Evolutionary conservation across 2,113 vertebrate species (phyloP).

Genomic region (Oceanites oceanicus): DNA sequence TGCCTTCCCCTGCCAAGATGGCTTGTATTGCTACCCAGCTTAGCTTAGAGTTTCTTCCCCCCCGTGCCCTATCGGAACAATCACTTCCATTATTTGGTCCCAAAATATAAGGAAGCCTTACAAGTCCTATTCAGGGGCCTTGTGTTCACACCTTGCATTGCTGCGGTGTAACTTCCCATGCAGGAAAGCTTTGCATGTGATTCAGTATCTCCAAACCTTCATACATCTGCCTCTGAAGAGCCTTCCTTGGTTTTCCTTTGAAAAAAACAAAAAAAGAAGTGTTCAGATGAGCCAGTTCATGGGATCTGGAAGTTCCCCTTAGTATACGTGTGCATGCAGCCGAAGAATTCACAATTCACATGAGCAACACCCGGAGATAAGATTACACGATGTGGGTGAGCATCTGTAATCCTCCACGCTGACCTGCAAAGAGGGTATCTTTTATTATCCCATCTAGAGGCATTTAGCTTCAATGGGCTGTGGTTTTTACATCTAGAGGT

Average conservation of each 20-base stretch:
- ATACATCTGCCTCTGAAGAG: not conserved
- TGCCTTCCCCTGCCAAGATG: not conserved
- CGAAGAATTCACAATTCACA: not conserved
- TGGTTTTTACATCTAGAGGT: not conserved
- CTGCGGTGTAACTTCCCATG: not conserved
- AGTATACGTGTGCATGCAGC: not conserved
- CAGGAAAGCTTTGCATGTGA: not conserved
- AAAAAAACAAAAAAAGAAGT: not conserved
- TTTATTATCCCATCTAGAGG: not conserved
- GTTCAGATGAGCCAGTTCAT: not conserved
- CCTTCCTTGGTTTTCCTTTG: accelerated
- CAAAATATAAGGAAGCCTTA: not conserved
- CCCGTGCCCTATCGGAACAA: accelerated
- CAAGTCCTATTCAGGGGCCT: not conserved
- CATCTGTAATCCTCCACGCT: not conserved
- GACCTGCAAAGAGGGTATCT: not conserved
- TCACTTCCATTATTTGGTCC: not conserved
- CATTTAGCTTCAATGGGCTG: not conserved
- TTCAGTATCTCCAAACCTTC: not conserved
- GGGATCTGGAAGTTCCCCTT: not conserved
- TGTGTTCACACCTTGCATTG: not conserved
- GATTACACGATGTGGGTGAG: not conserved
- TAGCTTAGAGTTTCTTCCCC: not conserved
- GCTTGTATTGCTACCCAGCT: not conserved
- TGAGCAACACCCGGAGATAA: not conserved